Percentiles rank a stretch among this genome's conserved stretches.
Conservation (phyloP, 2,113 vertebrate genomes). For the Eurypyga helias region DNA sequence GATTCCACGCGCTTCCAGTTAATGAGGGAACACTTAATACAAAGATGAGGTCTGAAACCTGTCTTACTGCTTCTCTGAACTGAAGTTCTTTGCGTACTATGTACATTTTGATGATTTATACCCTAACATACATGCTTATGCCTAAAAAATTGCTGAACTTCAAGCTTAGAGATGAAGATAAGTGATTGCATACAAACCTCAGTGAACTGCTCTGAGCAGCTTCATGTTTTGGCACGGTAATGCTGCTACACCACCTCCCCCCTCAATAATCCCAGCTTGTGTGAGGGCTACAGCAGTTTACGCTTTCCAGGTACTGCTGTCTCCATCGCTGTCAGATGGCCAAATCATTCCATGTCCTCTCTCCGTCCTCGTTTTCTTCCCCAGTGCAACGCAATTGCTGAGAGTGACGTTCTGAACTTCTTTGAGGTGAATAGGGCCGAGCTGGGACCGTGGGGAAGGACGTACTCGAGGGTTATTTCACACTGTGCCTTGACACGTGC, state of each 20-base stretch:
- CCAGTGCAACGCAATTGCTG: neutral
- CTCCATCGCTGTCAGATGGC: neutral
- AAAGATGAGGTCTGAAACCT: neutral
- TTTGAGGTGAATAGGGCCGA: neutral
- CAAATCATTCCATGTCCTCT: neutral
- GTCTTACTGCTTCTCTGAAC: neutral
- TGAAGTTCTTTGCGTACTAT: neutral
- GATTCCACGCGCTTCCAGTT: neutral
- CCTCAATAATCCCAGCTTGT: neutral
- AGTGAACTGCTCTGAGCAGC: neutral
- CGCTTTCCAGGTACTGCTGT: neutral
- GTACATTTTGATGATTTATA: neutral
- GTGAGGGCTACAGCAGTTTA: neutral
- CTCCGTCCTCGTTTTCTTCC: neutral
- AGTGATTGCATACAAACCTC: neutral
- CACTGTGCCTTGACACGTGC: neutral
- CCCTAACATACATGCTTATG: too few relatives aligned
- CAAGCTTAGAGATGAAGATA: neutral
- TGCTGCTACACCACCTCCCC: neutral
- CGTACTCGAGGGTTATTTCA: neutral
- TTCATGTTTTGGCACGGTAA: neutral
- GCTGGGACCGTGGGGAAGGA: accelerated
- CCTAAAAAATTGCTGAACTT: neutral
- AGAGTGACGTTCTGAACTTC: neutral
- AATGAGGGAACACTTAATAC: neutral